Evolutionary conservation across 1,140 invertebrate genomes (phyloP).

Genomic region (Drosophila kepulauana): DNA sequence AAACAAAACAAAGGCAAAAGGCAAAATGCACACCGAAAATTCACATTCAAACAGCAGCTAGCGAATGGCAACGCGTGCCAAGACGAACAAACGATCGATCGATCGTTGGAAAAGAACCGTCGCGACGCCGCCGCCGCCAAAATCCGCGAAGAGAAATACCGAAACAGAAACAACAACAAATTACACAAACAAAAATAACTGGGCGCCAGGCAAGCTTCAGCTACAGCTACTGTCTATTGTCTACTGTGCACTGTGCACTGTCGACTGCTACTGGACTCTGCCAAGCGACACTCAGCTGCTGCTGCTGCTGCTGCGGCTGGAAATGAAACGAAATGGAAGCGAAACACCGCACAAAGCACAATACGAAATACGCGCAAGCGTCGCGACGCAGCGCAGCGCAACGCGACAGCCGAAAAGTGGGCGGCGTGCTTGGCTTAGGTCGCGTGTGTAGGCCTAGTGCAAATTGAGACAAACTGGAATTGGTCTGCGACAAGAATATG

Average conservation of each 20-base stretch:
- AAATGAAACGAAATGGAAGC: slow-evolving; percentile 9
- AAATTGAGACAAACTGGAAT: slow-evolving; percentile 34
- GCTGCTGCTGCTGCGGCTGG: neutral
- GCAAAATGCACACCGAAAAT: slow-evolving; percentile 4
- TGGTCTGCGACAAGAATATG: slow-evolving; percentile 43
- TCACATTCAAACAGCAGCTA: slow-evolving; percentile 7
- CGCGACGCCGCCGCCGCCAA: neutral
- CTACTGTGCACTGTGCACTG: slow-evolving; percentile 23
- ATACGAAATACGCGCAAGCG: slow-evolving; percentile 20
- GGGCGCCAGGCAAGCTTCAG: neutral
- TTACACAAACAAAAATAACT: neutral
- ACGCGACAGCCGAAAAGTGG: slow-evolving; percentile 44
- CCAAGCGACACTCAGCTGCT: slow-evolving; percentile 8
- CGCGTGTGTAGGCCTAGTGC: slow-evolving; percentile 52
- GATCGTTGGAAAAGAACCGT: slow-evolving; percentile 27
- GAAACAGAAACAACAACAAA: neutral
- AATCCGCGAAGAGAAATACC: neutral
- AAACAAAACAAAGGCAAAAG: slow-evolving; percentile 37
- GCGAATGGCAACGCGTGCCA: slow-evolving; percentile 51
- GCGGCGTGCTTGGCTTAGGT: slow-evolving; percentile 29
- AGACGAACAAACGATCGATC: slow-evolving; percentile 10
- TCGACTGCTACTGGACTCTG: slow-evolving; percentile 19
- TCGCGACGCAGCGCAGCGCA: neutral
- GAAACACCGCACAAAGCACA: slow-evolving; percentile 12
- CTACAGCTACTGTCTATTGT: slow-evolving; percentile 32